Percentiles rank a stretch among this genome's conserved stretches.
These are phyloP conservation scores for Venturia canescens DNA, from an alignment of 1,140 invertebrate genomes.

Conservation along the genomic window DNA sequence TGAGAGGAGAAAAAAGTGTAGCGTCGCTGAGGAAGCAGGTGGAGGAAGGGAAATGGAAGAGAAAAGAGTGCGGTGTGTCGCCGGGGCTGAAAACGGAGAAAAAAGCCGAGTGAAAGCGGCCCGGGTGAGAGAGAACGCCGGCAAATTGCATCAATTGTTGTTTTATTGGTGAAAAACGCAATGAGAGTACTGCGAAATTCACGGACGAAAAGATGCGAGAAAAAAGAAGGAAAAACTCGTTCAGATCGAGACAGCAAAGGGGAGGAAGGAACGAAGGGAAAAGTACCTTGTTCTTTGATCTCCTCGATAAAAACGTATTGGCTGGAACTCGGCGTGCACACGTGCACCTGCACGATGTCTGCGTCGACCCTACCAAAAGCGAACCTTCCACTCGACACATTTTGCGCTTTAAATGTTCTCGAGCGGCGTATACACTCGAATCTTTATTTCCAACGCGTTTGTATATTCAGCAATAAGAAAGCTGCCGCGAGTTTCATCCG, in stretches of 20 bases:
- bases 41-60: neutral
- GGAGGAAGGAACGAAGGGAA: neutral
- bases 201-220: neutral
- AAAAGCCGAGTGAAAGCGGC: slow-evolving; percentile 1
- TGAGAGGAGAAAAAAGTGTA: slow-evolving; percentile 22
- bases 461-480: too few species aligned
- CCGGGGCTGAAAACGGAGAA: neutral
- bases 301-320: slow-evolving; percentile 40
- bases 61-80: neutral
- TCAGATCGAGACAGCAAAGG: too few species aligned
- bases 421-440: too few species aligned
- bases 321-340: neutral
- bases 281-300: slow-evolving; percentile 41
- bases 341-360: neutral
- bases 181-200: neutral
- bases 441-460: too few species aligned
- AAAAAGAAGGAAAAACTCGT: neutral
- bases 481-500: too few species aligned
- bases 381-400: neutral
- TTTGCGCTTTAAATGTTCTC: too few species aligned
- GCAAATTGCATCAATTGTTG: slow-evolving; percentile 38
- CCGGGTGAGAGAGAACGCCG: neutral
- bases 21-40: slow-evolving; percentile 17
- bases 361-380: neutral
- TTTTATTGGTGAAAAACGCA: slow-evolving; percentile 16